Conservation (phyloP, 2,888 invertebrate genomes). For the Cerceris ruficornis region DNA sequence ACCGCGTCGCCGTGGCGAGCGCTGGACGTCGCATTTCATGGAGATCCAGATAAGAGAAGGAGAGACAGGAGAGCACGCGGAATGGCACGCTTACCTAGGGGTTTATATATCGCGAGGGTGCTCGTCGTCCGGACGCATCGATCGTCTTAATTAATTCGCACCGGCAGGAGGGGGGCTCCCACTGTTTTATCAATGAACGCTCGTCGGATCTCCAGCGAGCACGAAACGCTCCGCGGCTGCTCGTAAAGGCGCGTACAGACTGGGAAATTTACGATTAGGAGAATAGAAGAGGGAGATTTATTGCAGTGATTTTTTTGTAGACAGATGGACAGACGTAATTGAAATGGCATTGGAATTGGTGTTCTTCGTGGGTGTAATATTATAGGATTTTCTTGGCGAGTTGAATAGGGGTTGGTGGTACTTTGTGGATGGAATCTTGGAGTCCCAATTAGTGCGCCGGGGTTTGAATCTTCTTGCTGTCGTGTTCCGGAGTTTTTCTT, state of each 20-base stretch:
- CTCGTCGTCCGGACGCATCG: constrained; percentile 49
- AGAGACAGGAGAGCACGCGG: constrained; percentile 38
- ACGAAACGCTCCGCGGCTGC: constrained; percentile 35
- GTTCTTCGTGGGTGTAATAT: too few species aligned
- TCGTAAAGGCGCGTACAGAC: not conserved
- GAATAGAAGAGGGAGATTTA: not conserved
- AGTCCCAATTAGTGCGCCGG: too few species aligned
- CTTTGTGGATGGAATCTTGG: too few species aligned
- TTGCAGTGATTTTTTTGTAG: too few species aligned
- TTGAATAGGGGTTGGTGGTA: too few species aligned
- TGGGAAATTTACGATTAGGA: not conserved
- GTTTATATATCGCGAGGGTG: constrained; percentile 35
- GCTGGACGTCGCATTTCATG: constrained; percentile 49
- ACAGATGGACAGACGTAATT: too few species aligned
- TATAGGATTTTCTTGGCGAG: too few species aligned
- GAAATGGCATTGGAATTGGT: too few species aligned
- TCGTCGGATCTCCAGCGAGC: constrained; percentile 28
- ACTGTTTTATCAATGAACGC: constrained; percentile 52
- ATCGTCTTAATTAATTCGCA: constrained; percentile 62
- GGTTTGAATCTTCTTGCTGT: too few species aligned
- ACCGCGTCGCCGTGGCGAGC: constrained; percentile 16
- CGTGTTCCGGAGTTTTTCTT: too few species aligned
- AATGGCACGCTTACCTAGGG: constrained; percentile 48
- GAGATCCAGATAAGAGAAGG: constrained; percentile 50
- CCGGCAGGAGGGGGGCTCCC: constrained; percentile 11